Percentiles rank a stretch among this genome's conserved stretches.
Conservation (phyloP, 2,113 vertebrate genomes). For the Erinaceus europaeus region DNA sequence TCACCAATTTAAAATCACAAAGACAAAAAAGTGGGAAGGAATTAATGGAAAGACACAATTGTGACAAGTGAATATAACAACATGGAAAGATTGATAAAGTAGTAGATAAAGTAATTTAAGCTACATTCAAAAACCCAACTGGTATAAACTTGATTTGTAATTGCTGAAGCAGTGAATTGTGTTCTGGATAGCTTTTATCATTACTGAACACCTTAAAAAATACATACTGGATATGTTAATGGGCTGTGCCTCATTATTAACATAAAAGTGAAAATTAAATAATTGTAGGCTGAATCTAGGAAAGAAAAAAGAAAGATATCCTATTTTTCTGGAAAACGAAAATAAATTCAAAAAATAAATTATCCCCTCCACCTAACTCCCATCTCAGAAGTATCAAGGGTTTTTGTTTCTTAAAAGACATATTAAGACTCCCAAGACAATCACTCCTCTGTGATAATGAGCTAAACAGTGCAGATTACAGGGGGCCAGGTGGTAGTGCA, state of each 20-base stretch:
- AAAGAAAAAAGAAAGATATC: neutral
- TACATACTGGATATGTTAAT: neutral
- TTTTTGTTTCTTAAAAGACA: neutral
- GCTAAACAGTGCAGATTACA: neutral
- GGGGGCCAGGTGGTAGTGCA: too few relatives aligned
- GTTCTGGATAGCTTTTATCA: neutral
- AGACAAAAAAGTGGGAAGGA: neutral
- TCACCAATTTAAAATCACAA: neutral
- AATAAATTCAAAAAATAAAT: neutral
- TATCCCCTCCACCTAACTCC: too few relatives aligned
- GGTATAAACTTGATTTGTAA: slow-evolving; percentile 15
- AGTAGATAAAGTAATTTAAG: neutral
- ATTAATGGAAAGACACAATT: neutral
- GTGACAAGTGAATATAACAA: neutral
- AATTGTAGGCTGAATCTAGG: neutral
- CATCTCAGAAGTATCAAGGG: neutral
- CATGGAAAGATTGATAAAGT: slow-evolving; percentile 29
- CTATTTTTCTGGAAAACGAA: neutral
- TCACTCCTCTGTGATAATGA: neutral
- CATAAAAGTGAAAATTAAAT: neutral
- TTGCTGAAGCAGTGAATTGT: neutral
- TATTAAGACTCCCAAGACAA: neutral
- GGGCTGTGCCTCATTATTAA: neutral
- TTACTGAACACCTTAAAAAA: neutral
- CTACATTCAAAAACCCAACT: neutral